Evolutionary conservation across 2,113 vertebrate species (phyloP).

Genomic region (Trichechus manatus): DNA sequence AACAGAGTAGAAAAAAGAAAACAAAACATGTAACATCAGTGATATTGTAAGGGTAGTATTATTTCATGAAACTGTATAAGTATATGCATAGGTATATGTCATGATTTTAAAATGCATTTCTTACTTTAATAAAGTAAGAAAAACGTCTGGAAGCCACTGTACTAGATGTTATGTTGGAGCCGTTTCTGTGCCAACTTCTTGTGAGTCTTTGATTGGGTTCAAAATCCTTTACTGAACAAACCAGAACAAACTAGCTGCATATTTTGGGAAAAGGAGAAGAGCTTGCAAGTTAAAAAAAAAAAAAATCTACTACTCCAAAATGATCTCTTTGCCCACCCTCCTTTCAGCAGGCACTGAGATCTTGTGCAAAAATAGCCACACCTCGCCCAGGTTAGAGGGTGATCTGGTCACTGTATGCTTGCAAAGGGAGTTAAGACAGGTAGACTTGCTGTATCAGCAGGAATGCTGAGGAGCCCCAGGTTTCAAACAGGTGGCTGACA

Average conservation of each 20-base stretch:
- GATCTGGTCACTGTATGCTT: background rate
- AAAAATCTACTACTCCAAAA: background rate
- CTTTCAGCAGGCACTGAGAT: too few relatives aligned
- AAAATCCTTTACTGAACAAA: background rate
- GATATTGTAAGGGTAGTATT: fast-evolving
- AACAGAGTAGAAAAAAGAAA: background rate
- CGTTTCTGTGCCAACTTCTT: background rate
- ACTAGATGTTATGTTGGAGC: too few relatives aligned
- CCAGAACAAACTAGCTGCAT: background rate
- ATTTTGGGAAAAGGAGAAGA: background rate
- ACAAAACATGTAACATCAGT: background rate
- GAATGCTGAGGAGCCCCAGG: background rate
- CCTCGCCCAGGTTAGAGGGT: too few relatives aligned
- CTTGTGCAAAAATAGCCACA: fast-evolving
- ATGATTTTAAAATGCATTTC: background rate
- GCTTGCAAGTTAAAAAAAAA: background rate
- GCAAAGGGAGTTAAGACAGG: too few relatives aligned
- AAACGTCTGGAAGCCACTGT: background rate
- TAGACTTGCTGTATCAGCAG: background rate
- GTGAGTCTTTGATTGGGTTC: background rate
- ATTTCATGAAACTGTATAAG: background rate
- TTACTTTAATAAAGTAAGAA: background rate
- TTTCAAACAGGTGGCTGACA: background rate
- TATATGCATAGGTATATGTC: background rate
- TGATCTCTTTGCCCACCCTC: background rate